Base-by-base conservation (phyloP, 2,113 vertebrate genomes). In the Mixornis gularis region DNA sequence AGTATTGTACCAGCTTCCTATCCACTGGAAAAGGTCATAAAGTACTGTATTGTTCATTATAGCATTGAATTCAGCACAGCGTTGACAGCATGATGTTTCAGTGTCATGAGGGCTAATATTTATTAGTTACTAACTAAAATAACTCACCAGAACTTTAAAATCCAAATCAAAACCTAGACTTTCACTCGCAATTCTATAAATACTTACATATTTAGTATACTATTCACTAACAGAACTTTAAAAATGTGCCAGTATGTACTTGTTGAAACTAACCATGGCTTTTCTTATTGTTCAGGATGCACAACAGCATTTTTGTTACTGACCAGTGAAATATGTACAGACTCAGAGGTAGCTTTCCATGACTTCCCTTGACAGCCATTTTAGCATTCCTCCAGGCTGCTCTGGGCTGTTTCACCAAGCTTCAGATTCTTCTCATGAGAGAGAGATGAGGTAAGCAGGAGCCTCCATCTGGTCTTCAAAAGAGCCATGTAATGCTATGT, bases 401-500 rank as follows among this genome's bases (percentile, higher is more conserved):
- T 94, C 80, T 70, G 77, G 70, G 85, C 88, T 89, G 49, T 66
- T 94, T 85, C 92, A 89, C 91, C 95, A 52, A 90, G 80, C 70
- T 95, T 96, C 89, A 95, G 93, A 97, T 96, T 96, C 93, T 96
- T 85, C 69, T 94, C 96, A 97, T 98, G 95, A 91, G 92, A 95
- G 78, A 94, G 94, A 96, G 96, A 97, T 98, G 97, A 98, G 97
- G 96, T 98, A 98, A 98, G 96, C 89, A 96, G 85, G 70, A 86
- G 38, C 87, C 86, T 85, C 89, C 74, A 64, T 95, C 90, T 92
- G 95, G 71, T 90, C 66, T 95, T 92, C 87, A 88, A 91, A 95
- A 91, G 79, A 95, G 85, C 89, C 96, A 92, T 92, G 91, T 93
- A 95, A 90, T 95, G 76, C 95, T 92, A 30, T 92, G 78, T 90